Evolutionary conservation across 2,888 invertebrate species (phyloP).

Genomic region (Heliothis peltigera): DNA sequence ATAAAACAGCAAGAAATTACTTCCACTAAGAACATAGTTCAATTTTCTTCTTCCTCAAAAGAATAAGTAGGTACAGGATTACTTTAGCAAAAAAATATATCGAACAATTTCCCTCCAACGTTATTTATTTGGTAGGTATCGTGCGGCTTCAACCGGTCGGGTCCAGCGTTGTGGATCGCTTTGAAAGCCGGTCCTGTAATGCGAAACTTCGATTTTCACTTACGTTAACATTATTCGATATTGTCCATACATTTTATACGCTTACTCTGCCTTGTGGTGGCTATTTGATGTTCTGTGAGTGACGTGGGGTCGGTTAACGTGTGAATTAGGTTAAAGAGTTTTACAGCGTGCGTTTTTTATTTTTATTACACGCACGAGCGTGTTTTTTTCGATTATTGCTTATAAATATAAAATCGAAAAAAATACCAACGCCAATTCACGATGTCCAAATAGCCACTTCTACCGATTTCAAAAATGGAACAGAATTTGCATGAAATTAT

Average conservation of each 20-base stretch:
- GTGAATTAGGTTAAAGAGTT: background rate
- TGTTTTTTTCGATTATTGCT: too few relatives aligned
- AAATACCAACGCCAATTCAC: too few relatives aligned
- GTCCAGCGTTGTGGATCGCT: slow-evolving; percentile 3
- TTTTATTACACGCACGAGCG: too few relatives aligned
- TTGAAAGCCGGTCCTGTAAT: slow-evolving; percentile 30
- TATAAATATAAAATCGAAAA: too few relatives aligned
- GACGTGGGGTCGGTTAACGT: slow-evolving; percentile 6
- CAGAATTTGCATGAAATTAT: too few relatives aligned
- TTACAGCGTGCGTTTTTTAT: too few relatives aligned
- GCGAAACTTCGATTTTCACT: slow-evolving; percentile 51
- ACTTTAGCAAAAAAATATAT: background rate
- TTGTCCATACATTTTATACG: slow-evolving; percentile 13
- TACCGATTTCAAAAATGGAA: too few relatives aligned
- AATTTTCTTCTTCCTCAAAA: slow-evolving; percentile 1
- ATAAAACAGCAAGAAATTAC: background rate
- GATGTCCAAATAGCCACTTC: too few relatives aligned
- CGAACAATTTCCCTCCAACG: slow-evolving; percentile 2
- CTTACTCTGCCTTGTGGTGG: slow-evolving; percentile 6
- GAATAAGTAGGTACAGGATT: slow-evolving; percentile 1
- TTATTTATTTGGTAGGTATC: slow-evolving; percentile 15
- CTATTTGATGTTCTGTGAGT: slow-evolving; percentile 25
- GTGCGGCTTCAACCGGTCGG: slow-evolving; percentile 15
- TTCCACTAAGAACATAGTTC: background rate
- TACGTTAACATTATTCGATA: slow-evolving; percentile 20